Conservation (phyloP, 2,888 invertebrate species). For the Conomelus anceps region DNA sequence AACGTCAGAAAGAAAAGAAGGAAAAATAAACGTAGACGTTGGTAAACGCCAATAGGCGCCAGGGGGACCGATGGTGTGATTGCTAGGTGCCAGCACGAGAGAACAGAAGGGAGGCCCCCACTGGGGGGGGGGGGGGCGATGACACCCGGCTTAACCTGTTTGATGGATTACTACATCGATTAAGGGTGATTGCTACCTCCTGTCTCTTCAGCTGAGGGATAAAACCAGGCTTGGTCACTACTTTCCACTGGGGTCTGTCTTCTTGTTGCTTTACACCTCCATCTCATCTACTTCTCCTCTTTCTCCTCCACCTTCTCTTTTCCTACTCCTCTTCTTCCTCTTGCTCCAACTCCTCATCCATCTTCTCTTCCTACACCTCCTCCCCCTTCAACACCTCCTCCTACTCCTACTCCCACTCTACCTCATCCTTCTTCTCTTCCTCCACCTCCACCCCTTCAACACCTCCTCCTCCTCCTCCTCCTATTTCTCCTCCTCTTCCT, state of each 20-base stretch:
- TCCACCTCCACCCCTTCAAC: no score
- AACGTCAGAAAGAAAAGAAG: not conserved
- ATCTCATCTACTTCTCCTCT: not conserved
- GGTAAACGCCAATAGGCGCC: not conserved
- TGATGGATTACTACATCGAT: slow-evolving; percentile 37
- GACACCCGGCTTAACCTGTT: slow-evolving; percentile 33
- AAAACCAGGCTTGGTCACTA: not conserved
- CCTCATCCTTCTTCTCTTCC: no score
- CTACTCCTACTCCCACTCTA: no score
- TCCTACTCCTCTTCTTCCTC: not conserved
- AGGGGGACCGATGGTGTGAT: not conserved
- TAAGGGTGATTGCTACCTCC: slow-evolving; percentile 34
- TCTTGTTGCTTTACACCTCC: slow-evolving; percentile 5
- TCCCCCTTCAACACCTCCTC: no score
- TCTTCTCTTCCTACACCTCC: no score
- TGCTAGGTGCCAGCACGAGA: not conserved
- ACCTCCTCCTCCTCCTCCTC: no score
- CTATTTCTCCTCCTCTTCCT: no score
- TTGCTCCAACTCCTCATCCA: no score
- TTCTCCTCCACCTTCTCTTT: not conserved
- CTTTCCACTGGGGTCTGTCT: not conserved
- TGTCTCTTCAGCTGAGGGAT: not conserved
- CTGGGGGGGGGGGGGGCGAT: slow-evolving; percentile 23
- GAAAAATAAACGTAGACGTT: not conserved
- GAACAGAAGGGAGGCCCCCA: no score